phyloP scores from a whole-genome alignment of 2,797 vertebrate genomes.

The Brachyrhaphis roseni region DNA sequence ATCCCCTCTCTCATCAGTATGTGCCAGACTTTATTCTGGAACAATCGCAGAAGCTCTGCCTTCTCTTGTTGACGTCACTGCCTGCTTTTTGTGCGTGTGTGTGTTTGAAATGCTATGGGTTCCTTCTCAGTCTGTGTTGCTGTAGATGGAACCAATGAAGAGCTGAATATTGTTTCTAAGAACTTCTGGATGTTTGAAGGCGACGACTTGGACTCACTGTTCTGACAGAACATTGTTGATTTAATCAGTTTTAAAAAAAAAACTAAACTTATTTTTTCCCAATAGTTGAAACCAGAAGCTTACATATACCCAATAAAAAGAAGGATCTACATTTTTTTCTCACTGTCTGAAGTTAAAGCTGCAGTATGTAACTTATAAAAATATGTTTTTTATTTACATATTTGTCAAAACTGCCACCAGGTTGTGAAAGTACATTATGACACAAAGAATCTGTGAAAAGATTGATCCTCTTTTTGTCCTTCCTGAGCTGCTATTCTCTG shows the following conservation, averaged over 20 bases:
- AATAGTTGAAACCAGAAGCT: background rate
- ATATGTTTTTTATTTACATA: too few species aligned
- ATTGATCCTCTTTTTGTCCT: too few species aligned
- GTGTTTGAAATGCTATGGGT: slow-evolving; percentile 80
- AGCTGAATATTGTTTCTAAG: slow-evolving; percentile 79
- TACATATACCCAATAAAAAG: too few species aligned
- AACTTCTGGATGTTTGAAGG: slow-evolving; percentile 85
- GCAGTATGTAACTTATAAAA: too few species aligned
- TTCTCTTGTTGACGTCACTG: slow-evolving; percentile 6
- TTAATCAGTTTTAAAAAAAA: too few species aligned
- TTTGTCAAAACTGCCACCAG: too few species aligned
- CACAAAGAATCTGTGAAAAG: too few species aligned
- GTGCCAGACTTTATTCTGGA: slow-evolving; percentile 17
- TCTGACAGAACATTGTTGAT: background rate
- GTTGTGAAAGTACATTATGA: too few species aligned
- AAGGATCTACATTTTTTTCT: background rate
- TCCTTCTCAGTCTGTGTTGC: slow-evolving; percentile 86
- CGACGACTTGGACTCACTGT: slow-evolving; percentile 81
- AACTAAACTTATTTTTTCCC: background rate
- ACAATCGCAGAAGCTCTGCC: slow-evolving; percentile 8
- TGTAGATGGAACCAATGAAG: slow-evolving; percentile 80
- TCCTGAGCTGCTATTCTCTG: too few species aligned
- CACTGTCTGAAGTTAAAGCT: too few species aligned
- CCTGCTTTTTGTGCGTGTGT: background rate
- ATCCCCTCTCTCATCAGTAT: background rate